A percentile compares a stretch with the other conserved stretches of the same genome.
Conservation (phyloP, 1,140 invertebrate genomes). For the Papilio machaon region DNA sequence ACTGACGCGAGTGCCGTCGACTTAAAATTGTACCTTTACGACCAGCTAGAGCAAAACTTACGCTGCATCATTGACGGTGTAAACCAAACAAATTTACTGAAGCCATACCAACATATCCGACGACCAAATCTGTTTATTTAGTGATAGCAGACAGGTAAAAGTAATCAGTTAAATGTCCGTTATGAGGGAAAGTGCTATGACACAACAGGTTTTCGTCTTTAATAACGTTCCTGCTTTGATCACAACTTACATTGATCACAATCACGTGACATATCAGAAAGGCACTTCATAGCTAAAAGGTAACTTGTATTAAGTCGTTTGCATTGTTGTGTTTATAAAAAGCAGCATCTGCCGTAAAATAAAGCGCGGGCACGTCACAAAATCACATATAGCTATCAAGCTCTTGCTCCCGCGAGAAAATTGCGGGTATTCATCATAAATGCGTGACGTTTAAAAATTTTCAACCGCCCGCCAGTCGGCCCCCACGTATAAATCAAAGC, state of each 20-base stretch:
- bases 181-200: too few relatives aligned
- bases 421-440: slow-evolving; percentile 81
- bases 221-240: too few relatives aligned
- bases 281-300: not conserved
- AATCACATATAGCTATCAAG: slow-evolving; percentile 66
- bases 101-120: too few relatives aligned
- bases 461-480: slow-evolving; percentile 62
- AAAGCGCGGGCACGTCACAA: slow-evolving; percentile 45
- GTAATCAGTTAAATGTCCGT: too few relatives aligned
- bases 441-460: slow-evolving; percentile 80
- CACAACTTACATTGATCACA: too few relatives aligned
- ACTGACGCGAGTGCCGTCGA: slow-evolving; percentile 53
- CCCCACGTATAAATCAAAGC: slow-evolving; percentile 74
- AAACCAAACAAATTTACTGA: not conserved
- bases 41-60: slow-evolving; percentile 48
- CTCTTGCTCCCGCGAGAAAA: slow-evolving; percentile 73
- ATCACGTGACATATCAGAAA: not conserved
- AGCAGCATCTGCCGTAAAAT: slow-evolving; percentile 44
- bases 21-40: slow-evolving; percentile 49
- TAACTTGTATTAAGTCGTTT: not conserved
- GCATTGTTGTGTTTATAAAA: not conserved
- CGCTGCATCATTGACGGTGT: slow-evolving; percentile 48
- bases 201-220: too few relatives aligned
- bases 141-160: too few relatives aligned
- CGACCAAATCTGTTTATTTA: too few relatives aligned